A percentile compares a stretch with the other conserved stretches of the same genome.
Conservation (phyloP, 1,140 invertebrate genomes). For the Nasonia giraulti region DNA sequence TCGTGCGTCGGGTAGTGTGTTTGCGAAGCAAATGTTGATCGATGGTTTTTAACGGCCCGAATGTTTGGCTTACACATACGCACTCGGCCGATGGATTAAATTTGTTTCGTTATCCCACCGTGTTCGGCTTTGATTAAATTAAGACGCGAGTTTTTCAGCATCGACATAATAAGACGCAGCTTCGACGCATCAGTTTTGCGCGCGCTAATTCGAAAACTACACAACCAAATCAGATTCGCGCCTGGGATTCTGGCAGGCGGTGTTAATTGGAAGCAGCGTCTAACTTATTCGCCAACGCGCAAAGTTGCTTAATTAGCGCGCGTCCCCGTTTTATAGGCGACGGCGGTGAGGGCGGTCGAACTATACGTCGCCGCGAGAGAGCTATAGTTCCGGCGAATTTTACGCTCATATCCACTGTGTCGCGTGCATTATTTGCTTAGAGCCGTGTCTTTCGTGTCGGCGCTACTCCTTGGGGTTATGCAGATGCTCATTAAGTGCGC, state of each 20-base stretch:
- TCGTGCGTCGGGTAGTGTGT: not conserved
- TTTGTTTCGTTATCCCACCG: no score
- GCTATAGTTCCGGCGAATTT: constrained; percentile 12
- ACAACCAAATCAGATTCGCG: constrained; percentile 29
- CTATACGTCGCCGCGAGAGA: not conserved
- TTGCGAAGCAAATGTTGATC: not conserved
- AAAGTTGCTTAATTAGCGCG: constrained; percentile 60
- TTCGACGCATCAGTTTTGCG: not conserved
- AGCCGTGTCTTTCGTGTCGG: not conserved
- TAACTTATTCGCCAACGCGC: constrained; percentile 35
- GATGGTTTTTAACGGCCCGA: constrained; percentile 1
- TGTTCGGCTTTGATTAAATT: no score
- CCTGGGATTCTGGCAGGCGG: not conserved
- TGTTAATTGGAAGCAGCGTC: constrained; percentile 39
- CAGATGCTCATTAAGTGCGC: constrained; percentile 19
- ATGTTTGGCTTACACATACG: not conserved
- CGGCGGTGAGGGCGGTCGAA: not conserved
- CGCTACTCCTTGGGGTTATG: not conserved
- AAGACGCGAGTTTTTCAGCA: no score
- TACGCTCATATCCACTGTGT: not conserved
- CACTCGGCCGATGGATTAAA: no score
- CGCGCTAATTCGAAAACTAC: constrained; percentile 26
- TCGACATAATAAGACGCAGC: no score
- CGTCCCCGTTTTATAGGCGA: not conserved
- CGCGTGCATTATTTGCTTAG: constrained; percentile 26